These are phyloP conservation scores for Operophtera brumata DNA, from an alignment of 2,888 invertebrate species.

Conservation along the genomic window DNA sequence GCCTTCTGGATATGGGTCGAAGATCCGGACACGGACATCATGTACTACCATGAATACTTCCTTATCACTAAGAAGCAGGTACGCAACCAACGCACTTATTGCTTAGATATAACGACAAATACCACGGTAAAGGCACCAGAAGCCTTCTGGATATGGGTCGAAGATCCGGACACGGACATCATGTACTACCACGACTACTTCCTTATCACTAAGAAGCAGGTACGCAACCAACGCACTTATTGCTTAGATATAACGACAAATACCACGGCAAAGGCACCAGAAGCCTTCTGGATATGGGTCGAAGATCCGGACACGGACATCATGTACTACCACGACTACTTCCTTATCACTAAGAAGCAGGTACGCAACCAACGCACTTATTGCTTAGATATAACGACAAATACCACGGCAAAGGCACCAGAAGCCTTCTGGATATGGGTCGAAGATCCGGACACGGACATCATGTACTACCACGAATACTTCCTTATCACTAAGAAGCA, in stretches of 20 bases:
- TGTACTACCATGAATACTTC: slow-evolving; percentile 98
- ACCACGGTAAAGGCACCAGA: slow-evolving; percentile 94
- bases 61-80: slow-evolving; percentile 89
- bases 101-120: slow-evolving; percentile 93
- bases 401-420: slow-evolving; percentile 91
- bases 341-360: slow-evolving; percentile 90
- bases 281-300: slow-evolving; percentile 98
- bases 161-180: slow-evolving; percentile 95
- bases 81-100: slow-evolving; percentile 2
- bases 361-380: slow-evolving; percentile 42
- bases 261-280: slow-evolving; percentile 93
- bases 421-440: slow-evolving; percentile 99
- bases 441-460: slow-evolving; percentile 96
- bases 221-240: slow-evolving; percentile 5
- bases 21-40: slow-evolving; percentile 95
- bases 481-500: slow-evolving; percentile 91
- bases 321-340: slow-evolving; percentile 98
- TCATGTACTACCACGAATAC: slow-evolving; percentile 97
- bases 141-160: slow-evolving; percentile 98
- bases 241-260: slow-evolving; percentile 93
- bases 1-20: slow-evolving; percentile 99
- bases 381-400: slow-evolving; percentile 93
- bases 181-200: slow-evolving; percentile 98
- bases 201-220: slow-evolving; percentile 89
- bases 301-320: slow-evolving; percentile 96